Base-by-base conservation (phyloP, 2,113 vertebrate genomes). In the Alligator mississippiensis region DNA sequence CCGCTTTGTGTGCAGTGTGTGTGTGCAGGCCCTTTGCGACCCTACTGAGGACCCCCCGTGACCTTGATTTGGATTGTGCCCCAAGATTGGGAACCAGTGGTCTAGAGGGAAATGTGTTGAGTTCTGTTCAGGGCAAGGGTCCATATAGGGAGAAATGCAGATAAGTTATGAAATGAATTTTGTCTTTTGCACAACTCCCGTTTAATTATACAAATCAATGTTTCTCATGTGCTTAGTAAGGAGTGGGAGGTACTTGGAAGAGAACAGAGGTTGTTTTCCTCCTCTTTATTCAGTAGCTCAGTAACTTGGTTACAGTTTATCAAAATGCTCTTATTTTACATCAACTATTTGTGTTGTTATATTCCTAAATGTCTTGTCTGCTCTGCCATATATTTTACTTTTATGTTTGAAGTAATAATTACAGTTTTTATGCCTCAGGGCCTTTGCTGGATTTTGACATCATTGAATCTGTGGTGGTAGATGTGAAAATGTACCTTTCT, bases 371-470 rank as follows among this genome's bases (percentile, higher is more conserved):
- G 84, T 17, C 6, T 85, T 93, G 24, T 59, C 63, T 79, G 80
- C 58, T n/a, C 77, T 6, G 61, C 66, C 74, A 76, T 38, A n/a
- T 85, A 79, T n/a, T 76, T 64, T 84, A 3, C 24, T 30, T 24
- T 34, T 76, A 30, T 84, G 38, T 91, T 96, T 92, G 64, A 93
- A 95, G 80, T 6, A 77, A 60, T 77, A 85, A 79, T 85, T 90
- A 79, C 4, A 62, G 10, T 63, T 78, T 79, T 64, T 89, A n/a
- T 89, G 54, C 87, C 77, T 85, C 7, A 38, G 8, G 77, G 57
- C 76, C 84, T 4, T 30, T 21, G 6, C 27, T 54, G 28, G 25
- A 27, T 47, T 22, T 94, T 92, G 89, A 57, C 66, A 58, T 78
- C 55, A 11, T 17, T 80, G 79, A 88, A 88, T 84, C 77, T 47